Base-by-base conservation (phyloP, 1,140 invertebrate species). In the Drosophila rufa region DNA sequence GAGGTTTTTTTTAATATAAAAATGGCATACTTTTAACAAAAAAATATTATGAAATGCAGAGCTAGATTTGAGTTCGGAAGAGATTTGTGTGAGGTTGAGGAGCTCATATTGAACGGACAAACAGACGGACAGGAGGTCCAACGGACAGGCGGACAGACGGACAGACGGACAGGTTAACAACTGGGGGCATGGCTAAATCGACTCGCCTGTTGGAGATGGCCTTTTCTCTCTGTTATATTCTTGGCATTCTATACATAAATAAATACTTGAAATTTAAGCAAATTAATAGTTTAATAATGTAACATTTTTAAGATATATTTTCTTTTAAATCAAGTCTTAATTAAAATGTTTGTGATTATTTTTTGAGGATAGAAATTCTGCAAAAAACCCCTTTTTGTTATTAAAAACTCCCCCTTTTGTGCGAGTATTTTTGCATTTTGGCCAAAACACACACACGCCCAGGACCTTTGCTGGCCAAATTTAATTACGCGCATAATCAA, bases 401-500 rank as follows among this genome's bases (percentile, higher is more conserved):
- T 27, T 6, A 15, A 8, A 55, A 38, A 15, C 15, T 15, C 36
- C 12, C 19, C 53, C n/a, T 22, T 15, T 55, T 38, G 7, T 55
- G 12, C 27, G 60, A 57, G 40, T 45, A 43, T 67, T 59, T 65
- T 65, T 9, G 75, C 73, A 79, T 57, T 79, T 51, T 22, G 65
- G 55, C 50, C 51, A 74, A 77, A 81, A 71, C 48, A 48, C 66
- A 65, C 27, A 55, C 53, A 56, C 53, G 40, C 53, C 3, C 19
- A 25, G 43, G 47, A 86, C 71, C 82, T 85, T 60, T 11, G 79
- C 64, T 71, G 66, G 62, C 61, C 69, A 86, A 86, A 86, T 86
- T 86, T 86, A 82, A 82, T 82, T 82, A 82, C 78, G 73, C 64
- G 59, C 62, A 82, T 82, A 82, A 82, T 77, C 67, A 73, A 80